These are phyloP conservation scores for Poeciliopsis turrubarensis DNA, from an alignment of 2,113 vertebrate genomes.

Conservation along the genomic window DNA sequence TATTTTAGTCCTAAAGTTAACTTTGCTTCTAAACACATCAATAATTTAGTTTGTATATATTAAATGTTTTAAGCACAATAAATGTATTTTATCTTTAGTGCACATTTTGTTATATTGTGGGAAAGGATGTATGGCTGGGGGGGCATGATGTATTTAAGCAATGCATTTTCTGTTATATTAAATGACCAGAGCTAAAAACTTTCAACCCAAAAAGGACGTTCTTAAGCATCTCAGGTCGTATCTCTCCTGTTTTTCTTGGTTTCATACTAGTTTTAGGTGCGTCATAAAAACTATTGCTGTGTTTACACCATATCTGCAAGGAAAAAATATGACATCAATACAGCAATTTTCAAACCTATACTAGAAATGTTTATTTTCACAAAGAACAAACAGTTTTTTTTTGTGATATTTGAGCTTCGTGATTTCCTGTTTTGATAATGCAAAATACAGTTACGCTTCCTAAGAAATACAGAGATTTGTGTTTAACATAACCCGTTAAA, in stretches of 20 bases:
- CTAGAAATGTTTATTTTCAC: too few species aligned
- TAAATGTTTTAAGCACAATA: conserved; percentile 56
- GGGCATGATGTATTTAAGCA: conserved; percentile 20
- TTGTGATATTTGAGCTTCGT: too few species aligned
- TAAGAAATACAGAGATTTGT: too few species aligned
- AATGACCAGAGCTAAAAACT: conserved; percentile 22
- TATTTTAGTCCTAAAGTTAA: conserved; percentile 10
- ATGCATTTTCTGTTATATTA: conserved; percentile 27
- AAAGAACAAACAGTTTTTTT: too few species aligned
- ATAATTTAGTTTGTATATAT: conserved; percentile 32
- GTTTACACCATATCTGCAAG: background rate
- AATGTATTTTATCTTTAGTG: conserved; percentile 43
- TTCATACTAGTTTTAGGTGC: background rate
- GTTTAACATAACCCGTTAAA: background rate
- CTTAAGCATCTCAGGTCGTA: background rate
- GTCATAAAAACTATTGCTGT: background rate
- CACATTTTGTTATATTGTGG: background rate
- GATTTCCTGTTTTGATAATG: too few species aligned
- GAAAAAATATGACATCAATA: background rate
- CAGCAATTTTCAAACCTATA: too few species aligned
- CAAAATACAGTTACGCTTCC: too few species aligned
- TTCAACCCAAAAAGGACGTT: conserved; percentile 8
- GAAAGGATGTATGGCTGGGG: background rate
- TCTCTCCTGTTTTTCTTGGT: conserved; percentile 10
- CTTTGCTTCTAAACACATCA: conserved; percentile 26